phyloP scores from a whole-genome alignment of 2,797 vertebrate genomes.

The Enteromius thamalakanensis region DNA sequence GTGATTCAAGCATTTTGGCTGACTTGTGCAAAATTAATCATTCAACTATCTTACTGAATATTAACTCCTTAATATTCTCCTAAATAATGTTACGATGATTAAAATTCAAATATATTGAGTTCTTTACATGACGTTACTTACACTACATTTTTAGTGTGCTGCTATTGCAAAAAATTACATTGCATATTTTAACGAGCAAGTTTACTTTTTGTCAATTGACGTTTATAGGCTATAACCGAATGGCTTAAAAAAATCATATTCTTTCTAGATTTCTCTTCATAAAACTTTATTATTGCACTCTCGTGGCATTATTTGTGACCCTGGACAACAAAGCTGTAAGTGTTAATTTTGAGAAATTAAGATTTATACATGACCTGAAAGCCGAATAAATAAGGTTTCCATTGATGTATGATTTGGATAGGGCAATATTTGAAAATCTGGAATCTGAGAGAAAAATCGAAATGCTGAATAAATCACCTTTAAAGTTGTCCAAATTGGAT shows the following conservation, averaged over 20 bases:
- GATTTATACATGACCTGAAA: no score
- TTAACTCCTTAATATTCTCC: not conserved
- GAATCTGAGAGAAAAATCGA: no score
- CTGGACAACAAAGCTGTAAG: no score
- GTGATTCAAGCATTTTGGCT: not conserved
- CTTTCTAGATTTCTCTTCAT: not conserved
- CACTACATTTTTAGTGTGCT: no score
- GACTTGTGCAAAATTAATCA: not conserved
- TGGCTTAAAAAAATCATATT: not conserved
- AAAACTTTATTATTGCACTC: not conserved
- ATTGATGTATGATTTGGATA: no score
- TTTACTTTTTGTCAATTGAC: not conserved
- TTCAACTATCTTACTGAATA: not conserved
- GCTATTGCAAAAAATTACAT: not conserved
- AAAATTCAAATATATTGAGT: not conserved
- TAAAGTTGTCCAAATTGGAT: no score
- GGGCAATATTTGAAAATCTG: no score
- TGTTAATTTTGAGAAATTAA: no score
- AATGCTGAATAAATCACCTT: no score
- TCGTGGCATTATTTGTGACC: not conserved
- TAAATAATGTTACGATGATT: not conserved
- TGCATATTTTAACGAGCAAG: not conserved
- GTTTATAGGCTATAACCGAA: no score
- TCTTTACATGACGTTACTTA: not conserved
- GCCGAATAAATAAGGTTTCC: no score